A percentile compares a stretch with the other conserved stretches of the same genome.
phyloP scores from a whole-genome alignment of 2,797 vertebrate genomes.

The Acanthurus leucopareius region DNA sequence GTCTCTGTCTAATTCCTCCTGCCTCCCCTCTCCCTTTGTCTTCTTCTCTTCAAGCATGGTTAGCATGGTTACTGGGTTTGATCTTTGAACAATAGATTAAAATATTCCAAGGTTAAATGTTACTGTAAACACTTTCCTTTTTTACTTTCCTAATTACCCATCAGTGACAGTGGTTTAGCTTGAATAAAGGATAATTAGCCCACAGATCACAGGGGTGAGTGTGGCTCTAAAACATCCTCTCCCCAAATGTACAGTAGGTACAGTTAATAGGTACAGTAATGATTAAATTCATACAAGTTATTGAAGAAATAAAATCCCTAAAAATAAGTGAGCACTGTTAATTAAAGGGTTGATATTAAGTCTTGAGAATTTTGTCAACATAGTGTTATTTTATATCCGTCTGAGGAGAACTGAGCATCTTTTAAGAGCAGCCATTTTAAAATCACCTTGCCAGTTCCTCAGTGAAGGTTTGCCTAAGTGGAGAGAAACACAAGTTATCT shows the following conservation, averaged over 20 bases:
- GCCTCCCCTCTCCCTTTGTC: not conserved
- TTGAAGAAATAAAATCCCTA: too few relatives aligned
- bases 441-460: too few relatives aligned
- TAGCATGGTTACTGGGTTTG: conserved; percentile 1
- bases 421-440: too few relatives aligned
- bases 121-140: not conserved
- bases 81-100: conserved; percentile 19
- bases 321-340: too few relatives aligned
- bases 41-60: conserved; percentile 13
- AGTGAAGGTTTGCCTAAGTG: too few relatives aligned
- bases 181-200: conserved; percentile 16
- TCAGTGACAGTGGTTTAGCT: not conserved
- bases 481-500: too few relatives aligned
- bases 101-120: conserved; percentile 31
- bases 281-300: not conserved
- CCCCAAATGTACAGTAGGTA: not conserved
- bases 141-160: not conserved
- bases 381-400: not conserved
- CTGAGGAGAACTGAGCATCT: too few relatives aligned
- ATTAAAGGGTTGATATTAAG: too few relatives aligned
- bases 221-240: not conserved
- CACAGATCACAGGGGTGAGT: not conserved
- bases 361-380: not conserved
- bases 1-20: conserved; percentile 11
- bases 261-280: too few relatives aligned